These are phyloP conservation scores for Cephalotes varians DNA, from an alignment of 2,888 invertebrate genomes.

Conservation along the genomic window DNA sequence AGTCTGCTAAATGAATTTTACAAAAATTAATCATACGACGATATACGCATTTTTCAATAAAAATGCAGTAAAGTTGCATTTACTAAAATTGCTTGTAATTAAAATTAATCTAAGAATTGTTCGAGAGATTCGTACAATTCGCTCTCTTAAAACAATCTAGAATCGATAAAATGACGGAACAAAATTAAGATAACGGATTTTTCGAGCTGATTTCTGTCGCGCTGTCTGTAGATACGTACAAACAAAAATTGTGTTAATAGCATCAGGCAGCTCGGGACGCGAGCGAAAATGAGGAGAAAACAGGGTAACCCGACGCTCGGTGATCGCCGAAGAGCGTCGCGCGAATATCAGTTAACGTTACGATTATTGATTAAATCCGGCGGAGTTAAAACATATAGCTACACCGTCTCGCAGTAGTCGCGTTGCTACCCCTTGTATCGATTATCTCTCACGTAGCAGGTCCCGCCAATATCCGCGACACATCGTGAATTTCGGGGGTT, in stretches of 20 bases:
- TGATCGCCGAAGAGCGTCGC: constrained; percentile 37
- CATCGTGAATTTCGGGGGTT: constrained; percentile 58
- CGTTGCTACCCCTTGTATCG: constrained; percentile 58
- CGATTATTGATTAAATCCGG: constrained; percentile 56
- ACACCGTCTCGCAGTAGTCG: constrained; percentile 53
- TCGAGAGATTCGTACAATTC: not conserved
- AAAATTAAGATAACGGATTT: constrained; percentile 4
- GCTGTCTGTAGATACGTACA: not conserved
- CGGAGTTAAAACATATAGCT: constrained; percentile 54
- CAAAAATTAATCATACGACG: not conserved
- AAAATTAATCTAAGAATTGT: not conserved
- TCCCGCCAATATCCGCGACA: constrained; percentile 55
- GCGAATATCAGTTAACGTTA: constrained; percentile 41
- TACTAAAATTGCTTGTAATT: not conserved
- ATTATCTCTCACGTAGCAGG: constrained; percentile 57
- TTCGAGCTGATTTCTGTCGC: not conserved
- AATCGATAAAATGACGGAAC: not conserved
- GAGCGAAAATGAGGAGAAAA: constrained; percentile 32
- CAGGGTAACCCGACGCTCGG: constrained; percentile 15
- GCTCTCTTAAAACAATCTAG: not conserved
- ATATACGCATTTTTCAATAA: not conserved
- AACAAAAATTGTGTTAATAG: constrained; percentile 44
- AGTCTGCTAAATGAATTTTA: not conserved
- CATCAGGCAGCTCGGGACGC: not conserved
- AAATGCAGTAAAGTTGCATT: constrained; percentile 1